Base-by-base conservation (phyloP, 1,140 invertebrate species). In the Mercenaria mercenaria region DNA sequence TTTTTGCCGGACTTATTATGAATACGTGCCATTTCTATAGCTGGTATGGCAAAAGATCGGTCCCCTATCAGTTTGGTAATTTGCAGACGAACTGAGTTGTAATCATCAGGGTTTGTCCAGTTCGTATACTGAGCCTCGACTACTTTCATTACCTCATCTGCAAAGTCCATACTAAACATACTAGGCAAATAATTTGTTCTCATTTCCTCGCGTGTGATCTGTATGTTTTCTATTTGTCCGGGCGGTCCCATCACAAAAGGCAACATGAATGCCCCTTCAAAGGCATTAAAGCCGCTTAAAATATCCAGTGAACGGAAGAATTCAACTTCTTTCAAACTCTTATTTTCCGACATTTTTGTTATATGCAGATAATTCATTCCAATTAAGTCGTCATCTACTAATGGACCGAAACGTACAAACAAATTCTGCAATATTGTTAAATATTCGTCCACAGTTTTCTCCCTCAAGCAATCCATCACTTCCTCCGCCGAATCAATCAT, bases 301-400 rank as follows among this genome's bases (percentile, higher is more conserved):
- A 79, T 37, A 39, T 90, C 76, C 6, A 90, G 41, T 37, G 81
- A 67, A 34, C 59, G 41, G 59, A 79, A 77, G 50, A 90, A 90
- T 20, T 90, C 29, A 6, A 81, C 52, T 26, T 81, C 79, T 39
- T 82, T 56, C 23, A 26, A 59, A 0, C 39, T 20, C 52, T 56
- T 47, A 0, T 52, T 56, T 43, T 67, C 29, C 10, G 41, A 37
- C 15, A 59, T 39, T 37, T 76, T 74, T n/a, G 72, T 0, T 0
- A 89, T 72, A 6, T 56, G 34, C 15, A 13, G 20, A 15, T 79
- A 80, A 41, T 37, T 32, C 43, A 50, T 26, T 52, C 34, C 26
- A 23, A 89, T 20, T 0, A 83, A 41, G 0, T 74, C 67, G 26
- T 41, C 52, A 61, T 89, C 88, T 26, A 89, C 69, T 47, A 83